Evolutionary conservation across 2,113 vertebrate species (phyloP).

Genomic region (Neogale vison): DNA sequence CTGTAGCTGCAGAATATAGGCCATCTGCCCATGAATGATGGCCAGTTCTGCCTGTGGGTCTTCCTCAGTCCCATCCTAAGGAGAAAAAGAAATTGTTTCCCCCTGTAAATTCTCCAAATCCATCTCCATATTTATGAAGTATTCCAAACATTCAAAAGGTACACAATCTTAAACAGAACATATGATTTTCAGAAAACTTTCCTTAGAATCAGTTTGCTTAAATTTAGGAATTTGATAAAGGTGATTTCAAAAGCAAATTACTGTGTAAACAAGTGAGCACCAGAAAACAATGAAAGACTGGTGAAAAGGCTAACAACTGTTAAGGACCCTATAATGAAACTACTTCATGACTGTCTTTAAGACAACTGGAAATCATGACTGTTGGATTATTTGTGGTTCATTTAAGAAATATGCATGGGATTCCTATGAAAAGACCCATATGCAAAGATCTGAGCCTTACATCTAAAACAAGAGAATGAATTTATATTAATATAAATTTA

Average conservation of each 20-base stretch:
- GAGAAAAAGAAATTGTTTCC: slow-evolving; percentile 42
- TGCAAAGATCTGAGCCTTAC: not conserved
- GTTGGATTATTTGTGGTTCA: not conserved
- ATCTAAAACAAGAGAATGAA: not conserved
- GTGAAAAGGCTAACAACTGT: not conserved
- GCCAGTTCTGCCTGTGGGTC: slow-evolving; percentile 95
- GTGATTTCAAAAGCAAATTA: slow-evolving; percentile 35
- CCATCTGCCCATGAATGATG: slow-evolving; percentile 99
- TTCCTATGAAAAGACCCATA: not conserved
- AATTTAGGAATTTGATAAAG: slow-evolving; percentile 2
- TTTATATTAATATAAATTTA: slow-evolving; percentile 4
- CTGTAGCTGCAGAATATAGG: slow-evolving; percentile 95
- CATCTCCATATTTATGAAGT: not conserved
- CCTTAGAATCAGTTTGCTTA: not conserved
- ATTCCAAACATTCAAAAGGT: not conserved
- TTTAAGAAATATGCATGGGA: not conserved
- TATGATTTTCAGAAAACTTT: not conserved
- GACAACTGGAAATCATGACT: not conserved
- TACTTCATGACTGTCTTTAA: not conserved
- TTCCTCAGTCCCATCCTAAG: slow-evolving; percentile 96
- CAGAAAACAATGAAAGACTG: not conserved
- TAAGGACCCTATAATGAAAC: not conserved
- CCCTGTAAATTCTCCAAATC: not conserved
- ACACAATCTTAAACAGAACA: not conserved
- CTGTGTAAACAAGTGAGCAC: not conserved